Base-by-base conservation (phyloP, 2,113 vertebrate species). In the Glaucidium brasilianum region DNA sequence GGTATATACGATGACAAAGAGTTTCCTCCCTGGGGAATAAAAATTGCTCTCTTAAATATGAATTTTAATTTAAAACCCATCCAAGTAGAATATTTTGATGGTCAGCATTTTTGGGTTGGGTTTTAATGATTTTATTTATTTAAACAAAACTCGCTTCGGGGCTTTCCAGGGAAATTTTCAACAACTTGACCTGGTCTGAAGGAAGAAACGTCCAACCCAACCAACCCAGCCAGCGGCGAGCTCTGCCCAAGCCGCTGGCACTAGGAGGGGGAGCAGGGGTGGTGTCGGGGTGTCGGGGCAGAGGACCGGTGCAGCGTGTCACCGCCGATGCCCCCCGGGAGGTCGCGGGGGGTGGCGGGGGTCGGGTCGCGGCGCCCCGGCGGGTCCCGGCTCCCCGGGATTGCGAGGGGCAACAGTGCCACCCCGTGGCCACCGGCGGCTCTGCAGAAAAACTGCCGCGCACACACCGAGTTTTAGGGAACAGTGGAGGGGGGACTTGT, bases 401-500 rank as follows among this genome's bases (percentile, higher is more conserved):
- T 15, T 41, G 35, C 35, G 6, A 88, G 86, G 32, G 45, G 16
- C 89, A 77, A 49, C 45, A 91, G 82, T 59, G 34, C 85, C 95
- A 76, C 66, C 96, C 81, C 2, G 75, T 73, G 94, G 90, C 41
- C 6, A 2, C 23, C 1, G 45, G 29, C 39, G 35, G 62, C 77
- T 19, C 63, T 1, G 56, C 71, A 7, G 55, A 2, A 6, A 27
- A 14, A 25, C 22, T 3, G 32, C 29, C 1, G 25, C 25, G 0
- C 23, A 3, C 37, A 2, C 7, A 0, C 6, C 1, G 8, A 5
- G 2, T 4, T 8, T 6, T 5, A 1, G 68, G 49, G 34, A 52
- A 13, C 1, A 8, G 3, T 1, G 18, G 0, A 2, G 17, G 17
- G 53, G 10, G 8, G 35, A 45, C 3, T 0, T 2, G 8, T 1